Conservation (phyloP, 92 coral and sea anemone species). For the Montipora capitata region DNA sequence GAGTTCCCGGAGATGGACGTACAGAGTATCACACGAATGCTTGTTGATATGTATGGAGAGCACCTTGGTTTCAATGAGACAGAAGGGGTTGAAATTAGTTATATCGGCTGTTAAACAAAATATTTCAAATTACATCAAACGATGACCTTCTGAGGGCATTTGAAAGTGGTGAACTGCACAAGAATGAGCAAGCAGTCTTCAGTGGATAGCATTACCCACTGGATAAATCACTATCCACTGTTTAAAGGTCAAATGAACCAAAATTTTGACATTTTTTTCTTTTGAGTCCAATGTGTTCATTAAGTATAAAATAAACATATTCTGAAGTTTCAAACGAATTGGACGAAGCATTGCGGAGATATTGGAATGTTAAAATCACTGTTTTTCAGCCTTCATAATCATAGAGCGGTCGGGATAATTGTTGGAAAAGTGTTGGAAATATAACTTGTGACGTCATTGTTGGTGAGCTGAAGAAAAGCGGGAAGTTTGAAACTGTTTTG, state of each 20-base stretch:
- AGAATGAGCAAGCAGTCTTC: too few relatives aligned
- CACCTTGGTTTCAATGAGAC: too few relatives aligned
- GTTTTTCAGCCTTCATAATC: constrained; percentile 14
- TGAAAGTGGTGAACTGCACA: too few relatives aligned
- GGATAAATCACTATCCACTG: too few relatives aligned
- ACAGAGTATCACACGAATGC: too few relatives aligned
- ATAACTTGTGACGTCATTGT: constrained; percentile 19
- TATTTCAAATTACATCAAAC: too few relatives aligned
- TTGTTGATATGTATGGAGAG: too few relatives aligned
- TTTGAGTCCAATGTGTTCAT: constrained; percentile 9
- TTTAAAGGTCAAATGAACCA: constrained; percentile 6
- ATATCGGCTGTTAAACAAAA: too few relatives aligned
- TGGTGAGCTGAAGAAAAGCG: background rate
- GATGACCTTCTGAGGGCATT: too few relatives aligned
- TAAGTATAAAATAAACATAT: constrained; percentile 3
- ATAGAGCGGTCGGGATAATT: background rate
- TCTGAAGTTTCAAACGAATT: background rate
- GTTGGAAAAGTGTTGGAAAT: background rate
- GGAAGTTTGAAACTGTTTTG: constrained; percentile 11
- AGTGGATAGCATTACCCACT: too few relatives aligned
- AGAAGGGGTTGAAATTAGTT: too few relatives aligned
- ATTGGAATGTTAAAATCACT: background rate
- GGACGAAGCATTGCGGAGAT: background rate
- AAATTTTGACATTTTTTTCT: background rate
- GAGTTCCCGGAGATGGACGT: too few relatives aligned